Evolutionary conservation across 2,888 invertebrate species (phyloP), one percentile per base, ranked within the genome.

Genomic region (Dryobotodes eremita): DNA sequence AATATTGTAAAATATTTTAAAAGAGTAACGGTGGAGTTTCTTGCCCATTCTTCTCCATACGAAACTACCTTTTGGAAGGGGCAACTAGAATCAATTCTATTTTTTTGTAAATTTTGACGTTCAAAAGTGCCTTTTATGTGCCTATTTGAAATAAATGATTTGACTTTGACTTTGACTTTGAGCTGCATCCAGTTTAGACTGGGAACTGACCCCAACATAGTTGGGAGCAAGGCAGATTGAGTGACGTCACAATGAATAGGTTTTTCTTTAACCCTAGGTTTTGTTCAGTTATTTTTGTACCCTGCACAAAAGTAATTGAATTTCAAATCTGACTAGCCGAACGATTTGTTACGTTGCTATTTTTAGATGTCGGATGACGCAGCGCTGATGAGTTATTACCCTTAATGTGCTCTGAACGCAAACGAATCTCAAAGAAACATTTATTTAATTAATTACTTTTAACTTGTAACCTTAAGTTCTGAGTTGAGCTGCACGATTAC

Each of bases 311-410:
- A 64, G 17, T 59, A 64, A 84, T 77, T 77, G 36, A 55, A 73
- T 77, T 84, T 71, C n/a, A n/a, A 64, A 46, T 66, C 48, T 64
- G 62, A 53, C n/a, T 73, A 17, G 55, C 36, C 53, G 17, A 75
- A 50, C 62, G 42, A 79, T 86, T 84, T 78, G 53, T 78, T 75
- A 85, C 42, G 23, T 6, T 59, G 65, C 46, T 83, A 70, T 86
- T 70, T 85, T 71, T 70, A 71, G 62, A 80, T 75, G 69, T 69
- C 65, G 23, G 53, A 77, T 77, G 72, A 85, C 42, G 31, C 11
- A 71, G 69, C 68, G 23, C 7, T 77, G 50, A 82, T 82, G 57
- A 79, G 80, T 86, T 74, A 73, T 61, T 66, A 72, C 53, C 48
- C 64, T 50, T 42, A 72, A 82, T 72, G 57, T 64, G 17, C 53